Base-by-base conservation (phyloP, 2,797 vertebrate species). In the Myotis findleyi region DNA sequence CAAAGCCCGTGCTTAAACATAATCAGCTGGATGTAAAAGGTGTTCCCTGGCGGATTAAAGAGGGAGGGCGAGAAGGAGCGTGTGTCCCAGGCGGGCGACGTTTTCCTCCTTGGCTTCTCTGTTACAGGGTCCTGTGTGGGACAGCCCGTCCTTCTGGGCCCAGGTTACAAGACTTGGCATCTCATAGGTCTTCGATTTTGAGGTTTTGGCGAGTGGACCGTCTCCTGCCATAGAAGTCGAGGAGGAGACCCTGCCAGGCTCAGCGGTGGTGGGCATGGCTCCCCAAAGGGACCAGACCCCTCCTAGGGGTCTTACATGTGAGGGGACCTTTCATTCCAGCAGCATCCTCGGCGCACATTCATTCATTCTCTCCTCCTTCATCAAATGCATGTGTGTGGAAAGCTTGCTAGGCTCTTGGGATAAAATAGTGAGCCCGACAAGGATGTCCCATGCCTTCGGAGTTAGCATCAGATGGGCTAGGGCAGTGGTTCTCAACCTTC, bases 1-100 rank as follows among this genome's bases (percentile, higher is more conserved):
- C 93, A 95, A 97, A 96, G 69, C 57, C 25, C 81, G 11, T 97
- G 97, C 97, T 98, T 96, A 97, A 97, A 95, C 44, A 23, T 85
- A 93, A 96, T 93, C 95, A 95, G 91, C 93, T 96, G 83, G 51
- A 7, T 93, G 25, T 87, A 82, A 93, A 97, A 95, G 96, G 95
- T 75, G 62, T 38, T 95, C 20, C 49, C 73, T 79, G 87, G 73
- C 53, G 53, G 57, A 93, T 96, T 55, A 87, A 23, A 38, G 69
- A 44, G 80, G 91, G 47, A 66, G 75, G 21, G 9, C 73, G 6
- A 25, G 33, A 16, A 86, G 55, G 20, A 30, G 10, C 73, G 8
- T 7, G 11, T 3, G 3, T 76, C 69, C 59, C 21, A 14, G 4
- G 44, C 53, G 47, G 83, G 36, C 0, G 0, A 27, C 11, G 1